Evolutionary conservation across 2,797 vertebrate species (phyloP).

Genomic region (Ibycter americanus): DNA sequence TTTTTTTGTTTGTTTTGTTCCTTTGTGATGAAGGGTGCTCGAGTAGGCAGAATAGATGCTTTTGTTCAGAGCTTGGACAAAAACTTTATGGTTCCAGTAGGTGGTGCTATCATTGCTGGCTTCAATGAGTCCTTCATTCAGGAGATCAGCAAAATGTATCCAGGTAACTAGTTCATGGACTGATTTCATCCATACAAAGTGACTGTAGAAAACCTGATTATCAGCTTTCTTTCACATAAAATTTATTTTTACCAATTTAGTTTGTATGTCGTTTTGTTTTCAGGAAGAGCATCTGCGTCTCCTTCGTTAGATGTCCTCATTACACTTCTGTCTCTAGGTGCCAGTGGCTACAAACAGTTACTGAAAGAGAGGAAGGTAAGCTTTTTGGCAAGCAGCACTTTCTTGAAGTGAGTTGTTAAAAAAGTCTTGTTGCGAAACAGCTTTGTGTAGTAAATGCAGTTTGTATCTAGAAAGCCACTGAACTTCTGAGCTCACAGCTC

Average conservation of each 20-base stretch:
- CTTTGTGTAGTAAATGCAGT: not conserved
- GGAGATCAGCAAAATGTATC: constrained; percentile 97
- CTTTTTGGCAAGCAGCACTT: not conserved
- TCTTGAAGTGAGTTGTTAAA: not conserved
- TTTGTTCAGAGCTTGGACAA: constrained; percentile 99
- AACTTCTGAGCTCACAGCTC: not conserved
- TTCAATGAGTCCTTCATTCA: constrained; percentile 90
- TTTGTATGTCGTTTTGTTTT: not conserved
- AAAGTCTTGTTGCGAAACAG: not conserved
- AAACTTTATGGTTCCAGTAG: constrained; percentile 99
- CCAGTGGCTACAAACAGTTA: constrained; percentile 90
- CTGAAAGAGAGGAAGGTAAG: constrained; percentile 93
- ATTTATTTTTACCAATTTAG: not conserved
- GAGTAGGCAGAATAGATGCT: constrained; percentile 92
- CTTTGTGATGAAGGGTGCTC: constrained; percentile 82
- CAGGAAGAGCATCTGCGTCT: constrained; percentile 94
- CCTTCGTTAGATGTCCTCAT: constrained; percentile 95
- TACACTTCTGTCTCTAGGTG: constrained; percentile 91
- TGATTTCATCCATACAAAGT: constrained; percentile 16
- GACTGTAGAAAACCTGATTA: constrained; percentile 34
- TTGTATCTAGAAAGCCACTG: not conserved
- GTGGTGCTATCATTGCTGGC: constrained; percentile 96
- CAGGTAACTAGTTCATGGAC: constrained; percentile 79
- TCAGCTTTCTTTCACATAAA: not conserved
- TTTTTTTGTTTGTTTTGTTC: not conserved